Conservation (phyloP, 1,140 invertebrate genomes). For the Drosophila aff. region DNA sequence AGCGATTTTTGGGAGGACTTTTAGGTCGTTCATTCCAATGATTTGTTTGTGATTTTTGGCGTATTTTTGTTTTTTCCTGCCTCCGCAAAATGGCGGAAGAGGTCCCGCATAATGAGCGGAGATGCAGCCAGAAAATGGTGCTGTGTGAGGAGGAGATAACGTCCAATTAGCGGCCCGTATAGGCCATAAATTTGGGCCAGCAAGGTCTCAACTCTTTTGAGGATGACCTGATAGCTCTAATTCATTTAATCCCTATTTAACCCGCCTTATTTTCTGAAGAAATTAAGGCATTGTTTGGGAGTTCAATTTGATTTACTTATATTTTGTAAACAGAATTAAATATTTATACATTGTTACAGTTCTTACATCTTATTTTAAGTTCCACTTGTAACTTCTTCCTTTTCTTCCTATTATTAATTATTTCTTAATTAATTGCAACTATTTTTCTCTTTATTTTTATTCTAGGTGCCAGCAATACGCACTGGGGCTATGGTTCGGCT, state of each 20-base stretch:
- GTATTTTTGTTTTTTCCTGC: not conserved
- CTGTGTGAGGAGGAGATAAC: not conserved
- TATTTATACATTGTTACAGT: not conserved
- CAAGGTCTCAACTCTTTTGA: not conserved
- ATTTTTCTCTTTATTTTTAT: slow-evolving; percentile 88
- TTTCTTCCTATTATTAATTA: not conserved
- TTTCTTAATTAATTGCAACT: slow-evolving; percentile 86
- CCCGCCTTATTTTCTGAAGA: fast-evolving
- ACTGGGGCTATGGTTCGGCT: slow-evolving; percentile 93
- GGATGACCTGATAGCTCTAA: not conserved
- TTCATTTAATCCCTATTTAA: not conserved
- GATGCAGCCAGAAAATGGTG: slow-evolving; percentile 1
- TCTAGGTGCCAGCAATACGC: slow-evolving; percentile 91
- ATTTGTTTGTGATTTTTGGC: slow-evolving; percentile 57
- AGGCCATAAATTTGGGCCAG: slow-evolving; percentile 27
- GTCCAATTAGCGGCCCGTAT: slow-evolving; percentile 66
- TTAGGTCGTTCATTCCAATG: slow-evolving; percentile 21
- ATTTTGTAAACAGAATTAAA: not conserved
- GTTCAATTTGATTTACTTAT: not conserved
- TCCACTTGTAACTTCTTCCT: not conserved
- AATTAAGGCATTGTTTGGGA: not conserved
- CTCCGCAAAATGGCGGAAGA: slow-evolving; percentile 20
- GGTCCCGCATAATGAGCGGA: slow-evolving; percentile 63
- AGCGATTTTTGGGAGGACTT: slow-evolving; percentile 17
- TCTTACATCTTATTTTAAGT: not conserved